Conservation (phyloP, 2,888 invertebrate species). For the Eupithecia subumbrata region DNA sequence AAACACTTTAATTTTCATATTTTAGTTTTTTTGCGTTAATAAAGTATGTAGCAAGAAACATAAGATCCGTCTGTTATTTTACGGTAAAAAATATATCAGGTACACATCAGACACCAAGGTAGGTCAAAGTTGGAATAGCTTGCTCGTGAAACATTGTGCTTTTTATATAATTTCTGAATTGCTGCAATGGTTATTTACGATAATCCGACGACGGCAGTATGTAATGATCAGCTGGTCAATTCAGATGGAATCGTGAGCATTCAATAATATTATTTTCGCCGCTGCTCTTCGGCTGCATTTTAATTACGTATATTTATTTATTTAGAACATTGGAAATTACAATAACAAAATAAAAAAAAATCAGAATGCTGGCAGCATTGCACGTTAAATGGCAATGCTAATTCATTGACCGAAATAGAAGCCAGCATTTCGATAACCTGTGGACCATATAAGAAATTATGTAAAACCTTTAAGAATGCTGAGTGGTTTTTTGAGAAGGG, state of each 20-base stretch:
- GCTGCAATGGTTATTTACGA: not conserved
- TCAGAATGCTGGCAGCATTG: no score
- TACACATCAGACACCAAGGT: not conserved
- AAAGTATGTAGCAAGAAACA: not conserved
- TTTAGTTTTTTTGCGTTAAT: not conserved
- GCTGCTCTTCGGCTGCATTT: not conserved
- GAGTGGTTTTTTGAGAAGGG: no score
- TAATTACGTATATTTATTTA: not conserved
- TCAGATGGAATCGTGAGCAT: not conserved
- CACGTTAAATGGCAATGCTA: no score
- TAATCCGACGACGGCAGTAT: not conserved
- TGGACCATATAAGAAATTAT: no score
- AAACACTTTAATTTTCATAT: not conserved
- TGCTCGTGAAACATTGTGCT: not conserved
- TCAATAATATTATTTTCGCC: not conserved
- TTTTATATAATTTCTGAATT: not conserved
- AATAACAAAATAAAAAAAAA: no score
- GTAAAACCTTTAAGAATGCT: no score
- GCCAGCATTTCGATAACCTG: no score
- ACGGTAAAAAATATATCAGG: not conserved
- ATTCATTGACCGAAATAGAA: no score
- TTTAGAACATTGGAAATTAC: no score
- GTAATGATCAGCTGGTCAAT: not conserved
- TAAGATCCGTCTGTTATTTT: constrained; percentile 1
- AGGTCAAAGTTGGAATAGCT: not conserved